These are phyloP conservation scores for Palloptera scutellata DNA, from an alignment of 2,888 invertebrate species.

Conservation along the genomic window DNA sequence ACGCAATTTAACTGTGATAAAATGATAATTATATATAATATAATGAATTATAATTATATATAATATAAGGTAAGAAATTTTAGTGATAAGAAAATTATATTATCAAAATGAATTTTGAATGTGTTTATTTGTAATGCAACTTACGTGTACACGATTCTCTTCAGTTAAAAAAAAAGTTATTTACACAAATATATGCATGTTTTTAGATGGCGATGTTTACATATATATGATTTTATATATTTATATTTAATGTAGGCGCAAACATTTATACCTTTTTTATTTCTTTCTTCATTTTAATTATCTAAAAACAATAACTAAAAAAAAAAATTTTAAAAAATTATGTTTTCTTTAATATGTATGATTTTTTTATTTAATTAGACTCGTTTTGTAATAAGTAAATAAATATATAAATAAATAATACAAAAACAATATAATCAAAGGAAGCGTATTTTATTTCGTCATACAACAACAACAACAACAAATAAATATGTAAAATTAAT, in stretches of 20 bases:
- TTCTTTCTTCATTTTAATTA: not conserved
- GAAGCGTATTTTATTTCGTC: not conserved
- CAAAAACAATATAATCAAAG: not conserved
- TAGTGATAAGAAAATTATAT: too few relatives aligned
- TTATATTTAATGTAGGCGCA: not conserved
- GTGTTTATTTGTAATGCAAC: too few relatives aligned
- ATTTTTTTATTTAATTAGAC: not conserved
- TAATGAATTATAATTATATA: not conserved
- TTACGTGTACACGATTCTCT: too few relatives aligned
- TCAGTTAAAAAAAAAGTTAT: not conserved
- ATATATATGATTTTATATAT: not conserved
- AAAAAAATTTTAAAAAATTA: not conserved
- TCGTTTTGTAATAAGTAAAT: not conserved
- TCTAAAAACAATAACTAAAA: not conserved
- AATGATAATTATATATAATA: not conserved
- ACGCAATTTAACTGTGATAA: slow-evolving; percentile 56
- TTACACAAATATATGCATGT: not conserved
- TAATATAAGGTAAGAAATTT: not conserved
- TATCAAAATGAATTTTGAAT: too few relatives aligned
- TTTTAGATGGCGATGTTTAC: too few relatives aligned
- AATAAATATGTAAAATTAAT: not conserved
- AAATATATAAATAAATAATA: slow-evolving; percentile 5
- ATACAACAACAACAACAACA: slow-evolving; percentile 1
- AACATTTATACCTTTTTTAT: not conserved
- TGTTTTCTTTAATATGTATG: not conserved